Percentiles rank a stretch among this genome's conserved stretches.
Conservation (phyloP, 2,888 invertebrate genomes). For the Griposia aprilina region DNA sequence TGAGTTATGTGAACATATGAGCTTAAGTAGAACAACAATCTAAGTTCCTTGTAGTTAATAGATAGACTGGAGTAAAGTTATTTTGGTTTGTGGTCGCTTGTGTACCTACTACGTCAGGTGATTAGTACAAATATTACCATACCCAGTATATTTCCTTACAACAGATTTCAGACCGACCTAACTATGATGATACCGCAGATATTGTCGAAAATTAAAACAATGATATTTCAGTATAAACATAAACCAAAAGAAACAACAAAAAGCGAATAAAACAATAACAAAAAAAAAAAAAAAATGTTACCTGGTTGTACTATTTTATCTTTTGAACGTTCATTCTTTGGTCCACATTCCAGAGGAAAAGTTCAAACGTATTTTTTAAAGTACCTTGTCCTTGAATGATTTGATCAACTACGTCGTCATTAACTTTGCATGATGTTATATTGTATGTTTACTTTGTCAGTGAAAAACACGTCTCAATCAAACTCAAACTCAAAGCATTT, state of each 20-base stretch:
- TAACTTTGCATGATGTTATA: background rate
- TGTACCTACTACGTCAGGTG: background rate
- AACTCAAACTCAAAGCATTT: too few species aligned
- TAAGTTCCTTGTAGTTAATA: slow-evolving; percentile 21
- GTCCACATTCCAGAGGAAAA: background rate
- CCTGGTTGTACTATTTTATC: background rate
- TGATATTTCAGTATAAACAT: too few species aligned
- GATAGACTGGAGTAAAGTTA: slow-evolving; percentile 20
- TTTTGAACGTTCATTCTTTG: background rate
- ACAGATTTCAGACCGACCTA: background rate
- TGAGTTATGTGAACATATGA: background rate
- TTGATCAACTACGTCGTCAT: too few species aligned
- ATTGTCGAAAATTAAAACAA: too few species aligned
- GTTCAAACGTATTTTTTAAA: background rate
- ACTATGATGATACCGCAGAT: too few species aligned
- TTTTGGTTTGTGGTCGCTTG: slow-evolving; percentile 25
- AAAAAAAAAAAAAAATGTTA: too few species aligned
- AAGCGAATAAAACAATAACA: too few species aligned
- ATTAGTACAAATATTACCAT: background rate
- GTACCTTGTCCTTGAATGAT: background rate
- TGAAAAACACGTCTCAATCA: background rate
- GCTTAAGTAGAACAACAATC: slow-evolving; percentile 8
- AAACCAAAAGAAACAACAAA: too few species aligned
- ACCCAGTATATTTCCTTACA: background rate
- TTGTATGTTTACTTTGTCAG: too few species aligned